Conservation (phyloP, 35 echinoderm and acorn worm genomes). For the Stichopus chloronotus region DNA sequence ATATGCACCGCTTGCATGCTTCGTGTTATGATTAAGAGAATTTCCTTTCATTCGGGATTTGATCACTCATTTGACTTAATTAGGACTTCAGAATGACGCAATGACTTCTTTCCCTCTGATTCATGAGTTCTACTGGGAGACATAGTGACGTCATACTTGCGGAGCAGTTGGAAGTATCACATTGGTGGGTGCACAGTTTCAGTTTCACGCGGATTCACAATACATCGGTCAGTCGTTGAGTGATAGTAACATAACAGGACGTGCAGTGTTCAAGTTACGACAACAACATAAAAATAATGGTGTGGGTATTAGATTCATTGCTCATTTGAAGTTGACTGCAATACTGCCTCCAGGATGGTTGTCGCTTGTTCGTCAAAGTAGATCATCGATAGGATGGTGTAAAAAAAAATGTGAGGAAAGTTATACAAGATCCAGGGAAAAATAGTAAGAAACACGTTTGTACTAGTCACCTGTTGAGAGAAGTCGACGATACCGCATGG, state of each 20-base stretch:
- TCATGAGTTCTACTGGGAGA: neutral
- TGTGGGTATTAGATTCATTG: neutral
- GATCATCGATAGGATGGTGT: neutral
- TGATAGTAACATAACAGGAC: neutral
- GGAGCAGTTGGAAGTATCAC: neutral
- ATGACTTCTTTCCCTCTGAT: too few relatives aligned
- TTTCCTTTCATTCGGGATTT: too few relatives aligned
- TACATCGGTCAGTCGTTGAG: neutral
- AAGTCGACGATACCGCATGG: too few relatives aligned
- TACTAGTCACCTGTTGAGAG: too few relatives aligned
- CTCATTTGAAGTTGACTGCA: neutral
- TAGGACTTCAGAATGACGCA: too few relatives aligned
- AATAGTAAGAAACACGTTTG: too few relatives aligned
- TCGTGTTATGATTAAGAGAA: too few relatives aligned
- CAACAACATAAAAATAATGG: neutral
- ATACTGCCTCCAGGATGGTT: neutral
- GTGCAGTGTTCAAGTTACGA: neutral
- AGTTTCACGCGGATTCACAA: neutral
- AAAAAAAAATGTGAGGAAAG: neutral
- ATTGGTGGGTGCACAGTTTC: neutral
- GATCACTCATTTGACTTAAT: too few relatives aligned
- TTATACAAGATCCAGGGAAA: too few relatives aligned
- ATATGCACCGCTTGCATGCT: too few relatives aligned
- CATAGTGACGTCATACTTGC: constrained; percentile 3
- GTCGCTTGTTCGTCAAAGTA: neutral